phyloP scores from a whole-genome alignment of 2,113 vertebrate species.

The Alligator sinensis region DNA sequence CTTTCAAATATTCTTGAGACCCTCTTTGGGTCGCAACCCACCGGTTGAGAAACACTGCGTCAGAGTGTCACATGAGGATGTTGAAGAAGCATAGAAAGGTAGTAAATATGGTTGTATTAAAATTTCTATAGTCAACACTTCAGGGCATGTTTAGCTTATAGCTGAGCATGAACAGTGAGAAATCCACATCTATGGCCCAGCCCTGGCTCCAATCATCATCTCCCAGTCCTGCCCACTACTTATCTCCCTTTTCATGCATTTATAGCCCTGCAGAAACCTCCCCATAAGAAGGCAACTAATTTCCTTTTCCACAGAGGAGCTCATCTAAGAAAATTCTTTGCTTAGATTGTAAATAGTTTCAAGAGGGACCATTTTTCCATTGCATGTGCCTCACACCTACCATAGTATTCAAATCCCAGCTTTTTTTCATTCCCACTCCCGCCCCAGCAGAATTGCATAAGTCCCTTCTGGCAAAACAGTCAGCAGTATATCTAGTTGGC shows the following conservation, averaged over 20 bases:
- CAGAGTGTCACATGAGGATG: accelerated
- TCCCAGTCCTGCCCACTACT: accelerated
- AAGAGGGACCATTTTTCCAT: background rate
- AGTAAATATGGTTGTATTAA: no score
- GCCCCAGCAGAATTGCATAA: no score
- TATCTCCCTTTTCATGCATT: background rate
- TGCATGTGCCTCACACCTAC: background rate
- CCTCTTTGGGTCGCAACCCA: no score
- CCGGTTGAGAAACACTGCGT: no score
- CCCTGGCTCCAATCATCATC: background rate
- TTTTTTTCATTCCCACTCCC: no score
- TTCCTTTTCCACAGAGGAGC: background rate
- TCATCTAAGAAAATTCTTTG: background rate
- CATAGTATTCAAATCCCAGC: background rate
- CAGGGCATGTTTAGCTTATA: accelerated
- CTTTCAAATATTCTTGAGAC: no score
- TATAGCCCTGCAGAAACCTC: background rate
- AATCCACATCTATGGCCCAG: background rate
- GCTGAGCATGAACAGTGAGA: background rate
- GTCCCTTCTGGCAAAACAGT: background rate
- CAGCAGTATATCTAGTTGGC: background rate
- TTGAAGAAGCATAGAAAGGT: background rate
- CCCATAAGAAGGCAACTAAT: background rate
- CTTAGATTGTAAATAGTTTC: background rate
- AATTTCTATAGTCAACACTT: background rate